Evolutionary conservation across 2,113 vertebrate genomes (phyloP), one percentile per base, ranked within the genome.

Genomic region (Aleadryas rufinucha): DNA sequence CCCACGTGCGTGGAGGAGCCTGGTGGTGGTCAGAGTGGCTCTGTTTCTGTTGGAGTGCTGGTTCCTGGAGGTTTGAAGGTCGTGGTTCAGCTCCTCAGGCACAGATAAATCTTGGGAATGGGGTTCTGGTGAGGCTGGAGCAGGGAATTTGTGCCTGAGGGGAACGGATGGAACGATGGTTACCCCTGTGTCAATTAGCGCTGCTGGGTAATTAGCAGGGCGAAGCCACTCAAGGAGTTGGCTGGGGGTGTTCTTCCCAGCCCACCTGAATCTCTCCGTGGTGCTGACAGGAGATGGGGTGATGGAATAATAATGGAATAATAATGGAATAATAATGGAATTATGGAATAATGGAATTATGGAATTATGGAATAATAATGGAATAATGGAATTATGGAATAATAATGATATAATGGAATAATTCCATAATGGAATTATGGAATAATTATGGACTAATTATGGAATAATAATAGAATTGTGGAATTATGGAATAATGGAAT

Each of bases 71-170:
- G 35, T 54, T 60, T 44, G 7, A 7, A 72, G 57, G 71, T 23
- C 6, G 0, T 7, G 2, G n/a, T 33, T 83, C 0, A 0, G 44
- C 30, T 6, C 22, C 31, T 45, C 35, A 68, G 61, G 37, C 39
- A 10, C 16, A 9, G 9, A 7, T 4, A 6, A 2, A 87, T 78
- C 65, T 50, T 63, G 35, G 80, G 7, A 80, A 42, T 18, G 44
- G 37, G 16, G 0, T 71, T 64, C n/a, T 68, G 84, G 57, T 60
- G 71, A 8, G 37, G 18, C n/a, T 23, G 56, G 35, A 74, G 19
- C 7, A 47, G 18, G 66, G 24, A 13, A 2, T 30, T 57, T 30
- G 60, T 84, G 54, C n/a, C 72, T 53, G 54, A 2, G 50, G 60
- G 66, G 80, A 30, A 16, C 11, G 85, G 56, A 21, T 57, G 78